These are phyloP conservation scores for Phyllopteryx taeniolatus DNA, from an alignment of 2,113 vertebrate genomes.

Conservation along the genomic window DNA sequence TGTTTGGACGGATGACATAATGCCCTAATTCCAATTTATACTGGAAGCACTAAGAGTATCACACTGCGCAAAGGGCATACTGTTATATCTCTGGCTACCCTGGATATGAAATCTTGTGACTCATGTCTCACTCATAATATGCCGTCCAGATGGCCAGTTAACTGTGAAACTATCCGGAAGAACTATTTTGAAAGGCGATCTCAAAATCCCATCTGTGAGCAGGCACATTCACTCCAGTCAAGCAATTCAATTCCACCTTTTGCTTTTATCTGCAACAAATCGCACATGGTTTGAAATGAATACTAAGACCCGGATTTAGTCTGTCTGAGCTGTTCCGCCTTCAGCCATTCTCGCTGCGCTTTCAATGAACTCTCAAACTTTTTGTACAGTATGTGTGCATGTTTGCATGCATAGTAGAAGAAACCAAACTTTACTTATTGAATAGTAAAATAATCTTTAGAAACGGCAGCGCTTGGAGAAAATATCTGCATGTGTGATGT, in stretches of 20 bases:
- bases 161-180: constrained; percentile 22
- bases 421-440: not conserved
- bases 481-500: not conserved
- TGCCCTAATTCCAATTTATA: not conserved
- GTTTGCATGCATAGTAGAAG: not conserved
- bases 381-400: not conserved
- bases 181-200: constrained; percentile 25
- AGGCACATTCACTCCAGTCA: not conserved
- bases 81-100: not conserved
- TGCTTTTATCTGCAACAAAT: constrained; percentile 3
- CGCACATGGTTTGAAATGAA: not conserved
- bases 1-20: too few species aligned
- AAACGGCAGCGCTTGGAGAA: not conserved
- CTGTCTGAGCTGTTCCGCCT: not conserved
- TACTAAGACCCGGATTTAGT: constrained; percentile 8
- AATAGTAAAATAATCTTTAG: not conserved
- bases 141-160: constrained; percentile 24
- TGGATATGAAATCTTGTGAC: constrained; percentile 13
- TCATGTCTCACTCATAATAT: not conserved
- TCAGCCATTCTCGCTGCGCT: not conserved
- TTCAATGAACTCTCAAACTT: not conserved
- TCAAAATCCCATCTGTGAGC: constrained; percentile 12
- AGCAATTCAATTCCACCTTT: constrained; percentile 11
- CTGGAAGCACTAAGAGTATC: not conserved
- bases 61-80: not conserved